phyloP scores from a whole-genome alignment of 1,140 invertebrate species.

The Neuroterus valhalla region DNA sequence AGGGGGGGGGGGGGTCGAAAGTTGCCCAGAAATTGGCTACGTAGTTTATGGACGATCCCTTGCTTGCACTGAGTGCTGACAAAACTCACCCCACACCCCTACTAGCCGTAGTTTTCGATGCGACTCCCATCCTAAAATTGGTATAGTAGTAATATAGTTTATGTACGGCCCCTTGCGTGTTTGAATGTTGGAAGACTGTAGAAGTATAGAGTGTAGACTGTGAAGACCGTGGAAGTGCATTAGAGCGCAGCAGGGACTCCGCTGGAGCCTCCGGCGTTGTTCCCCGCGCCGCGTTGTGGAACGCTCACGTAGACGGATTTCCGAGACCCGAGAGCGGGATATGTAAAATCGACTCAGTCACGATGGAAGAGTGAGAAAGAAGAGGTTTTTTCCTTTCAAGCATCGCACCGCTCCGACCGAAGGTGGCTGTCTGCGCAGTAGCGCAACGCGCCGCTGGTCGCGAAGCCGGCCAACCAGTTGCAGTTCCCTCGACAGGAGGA shows the following conservation, averaged over 20 bases:
- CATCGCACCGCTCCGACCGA: too few relatives aligned
- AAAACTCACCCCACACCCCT: too few relatives aligned
- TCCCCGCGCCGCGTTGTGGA: background rate
- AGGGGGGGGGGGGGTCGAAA: too few relatives aligned
- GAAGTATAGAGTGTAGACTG: background rate
- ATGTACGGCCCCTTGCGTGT: too few relatives aligned
- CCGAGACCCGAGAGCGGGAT: background rate
- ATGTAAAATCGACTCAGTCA: background rate
- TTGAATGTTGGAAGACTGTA: background rate
- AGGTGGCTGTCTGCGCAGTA: background rate
- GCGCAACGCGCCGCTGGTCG: conserved; percentile 4
- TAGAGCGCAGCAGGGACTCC: conserved; percentile 4
- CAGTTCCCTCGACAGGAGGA: background rate
- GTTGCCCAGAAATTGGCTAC: too few relatives aligned
- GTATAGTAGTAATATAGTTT: too few relatives aligned
- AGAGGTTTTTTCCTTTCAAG: too few relatives aligned
- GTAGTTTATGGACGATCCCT: too few relatives aligned
- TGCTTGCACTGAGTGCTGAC: too few relatives aligned
- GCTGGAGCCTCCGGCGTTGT: background rate
- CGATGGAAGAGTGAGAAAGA: background rate
- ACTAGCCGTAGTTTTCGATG: too few relatives aligned
- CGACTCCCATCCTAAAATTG: too few relatives aligned
- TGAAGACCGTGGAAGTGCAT: conserved; percentile 17
- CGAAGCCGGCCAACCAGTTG: background rate
- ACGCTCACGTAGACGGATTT: background rate